phyloP scores from a whole-genome alignment of 2,888 invertebrate genomes.

The Embidobia sp. region DNA sequence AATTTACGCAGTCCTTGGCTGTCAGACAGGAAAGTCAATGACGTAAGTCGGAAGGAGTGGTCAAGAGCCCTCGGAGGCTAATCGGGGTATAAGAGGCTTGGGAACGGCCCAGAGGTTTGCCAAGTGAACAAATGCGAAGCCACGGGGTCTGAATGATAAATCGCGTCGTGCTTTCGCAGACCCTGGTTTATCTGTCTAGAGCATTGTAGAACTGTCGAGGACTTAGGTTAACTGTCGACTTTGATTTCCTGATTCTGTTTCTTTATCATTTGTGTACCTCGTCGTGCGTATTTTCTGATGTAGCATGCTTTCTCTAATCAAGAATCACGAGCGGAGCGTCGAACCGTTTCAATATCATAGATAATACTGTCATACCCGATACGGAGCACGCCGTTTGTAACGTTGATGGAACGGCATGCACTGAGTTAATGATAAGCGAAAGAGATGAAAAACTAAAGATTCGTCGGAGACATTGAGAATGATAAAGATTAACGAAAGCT shows the following conservation, averaged over 20 bases:
- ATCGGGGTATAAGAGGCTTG: conserved; percentile 68
- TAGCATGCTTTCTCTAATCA: conserved; percentile 76
- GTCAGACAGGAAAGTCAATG: background rate
- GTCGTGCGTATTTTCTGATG: conserved; percentile 77
- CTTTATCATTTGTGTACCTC: conserved; percentile 72
- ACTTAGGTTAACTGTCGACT: conserved; percentile 62
- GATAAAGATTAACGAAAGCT: conserved; percentile 5
- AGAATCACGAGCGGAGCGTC: conserved; percentile 64
- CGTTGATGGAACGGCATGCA: conserved; percentile 62
- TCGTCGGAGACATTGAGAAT: conserved; percentile 2
- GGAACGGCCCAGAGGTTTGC: conserved; percentile 69
- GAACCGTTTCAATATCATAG: conserved; percentile 51
- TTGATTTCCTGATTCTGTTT: conserved; percentile 44
- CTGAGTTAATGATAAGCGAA: conserved; percentile 44
- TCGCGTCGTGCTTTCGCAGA: conserved; percentile 50
- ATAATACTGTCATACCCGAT: conserved; percentile 46
- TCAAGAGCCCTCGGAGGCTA: conserved; percentile 8
- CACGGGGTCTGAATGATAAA: conserved; percentile 36
- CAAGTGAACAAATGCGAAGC: conserved; percentile 65
- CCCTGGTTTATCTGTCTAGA: conserved; percentile 59
- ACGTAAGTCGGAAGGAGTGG: background rate
- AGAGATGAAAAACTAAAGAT: conserved; percentile 49
- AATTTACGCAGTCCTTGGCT: no score
- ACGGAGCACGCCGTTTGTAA: conserved; percentile 60
- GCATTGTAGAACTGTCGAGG: conserved; percentile 67